Evolutionary conservation across 2,113 vertebrate species (phyloP).

Genomic region (Odobenus rosmarus): DNA sequence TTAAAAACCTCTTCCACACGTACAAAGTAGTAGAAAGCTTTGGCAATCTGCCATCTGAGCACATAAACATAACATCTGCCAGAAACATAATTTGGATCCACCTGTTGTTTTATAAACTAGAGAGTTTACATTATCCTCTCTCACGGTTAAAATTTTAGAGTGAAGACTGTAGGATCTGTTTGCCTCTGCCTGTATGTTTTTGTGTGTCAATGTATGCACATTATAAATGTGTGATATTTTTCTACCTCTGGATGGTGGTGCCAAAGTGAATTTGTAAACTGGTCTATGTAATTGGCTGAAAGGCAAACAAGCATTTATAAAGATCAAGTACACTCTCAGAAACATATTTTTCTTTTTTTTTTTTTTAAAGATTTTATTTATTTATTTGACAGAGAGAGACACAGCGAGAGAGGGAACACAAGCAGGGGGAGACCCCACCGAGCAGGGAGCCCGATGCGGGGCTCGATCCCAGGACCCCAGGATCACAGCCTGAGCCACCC

Average conservation of each 20-base stretch:
- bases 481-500: too few relatives aligned
- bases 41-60: neutral
- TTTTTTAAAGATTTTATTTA: too few relatives aligned
- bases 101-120: neutral
- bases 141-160: neutral
- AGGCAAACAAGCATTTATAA: neutral
- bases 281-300: neutral
- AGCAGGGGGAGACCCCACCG: too few relatives aligned
- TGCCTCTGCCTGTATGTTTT: neutral
- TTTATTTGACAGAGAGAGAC: too few relatives aligned
- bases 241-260: neutral
- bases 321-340: neutral
- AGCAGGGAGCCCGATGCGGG: too few relatives aligned
- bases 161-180: neutral
- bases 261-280: neutral
- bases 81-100: neutral
- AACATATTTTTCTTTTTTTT: neutral
- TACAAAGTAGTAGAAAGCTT: neutral
- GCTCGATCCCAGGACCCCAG: too few relatives aligned
- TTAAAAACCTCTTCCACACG: rapidly evolving
- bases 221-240: neutral
- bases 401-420: too few relatives aligned
- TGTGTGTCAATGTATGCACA: rapidly evolving
- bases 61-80: neutral
- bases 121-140: neutral